Evolutionary conservation across 2,113 vertebrate genomes (phyloP).

Genomic region (Microtus montanus): DNA sequence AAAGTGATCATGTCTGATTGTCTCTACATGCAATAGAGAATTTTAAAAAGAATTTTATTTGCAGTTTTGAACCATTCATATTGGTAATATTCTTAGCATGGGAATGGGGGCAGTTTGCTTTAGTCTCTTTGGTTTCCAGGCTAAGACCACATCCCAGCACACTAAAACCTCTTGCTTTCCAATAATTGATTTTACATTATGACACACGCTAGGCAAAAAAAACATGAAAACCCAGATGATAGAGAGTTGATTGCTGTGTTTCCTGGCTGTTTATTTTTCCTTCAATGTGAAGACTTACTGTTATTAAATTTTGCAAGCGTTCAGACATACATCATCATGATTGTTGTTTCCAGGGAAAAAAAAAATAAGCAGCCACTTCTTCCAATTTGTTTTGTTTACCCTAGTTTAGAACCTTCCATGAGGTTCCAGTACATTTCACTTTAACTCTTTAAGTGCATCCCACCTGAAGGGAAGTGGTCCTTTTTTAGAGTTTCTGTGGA

Average conservation of each 20-base stretch:
- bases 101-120: background rate
- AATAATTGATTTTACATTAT: background rate
- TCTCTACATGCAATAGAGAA: background rate
- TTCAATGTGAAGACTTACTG: slow-evolving; percentile 24
- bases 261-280: slow-evolving; percentile 31
- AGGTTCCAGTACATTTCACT: background rate
- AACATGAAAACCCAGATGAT: background rate
- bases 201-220: background rate
- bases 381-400: slow-evolving; percentile 12
- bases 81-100: background rate
- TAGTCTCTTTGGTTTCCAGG: slow-evolving; percentile 25
- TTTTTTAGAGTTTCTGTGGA: background rate
- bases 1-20: background rate
- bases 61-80: background rate
- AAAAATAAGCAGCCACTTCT: background rate
- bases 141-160: background rate
- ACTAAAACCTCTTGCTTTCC: background rate
- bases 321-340: background rate
- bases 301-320: slow-evolving; percentile 25
- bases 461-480: slow-evolving; percentile 11
- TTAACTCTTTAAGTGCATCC: background rate
- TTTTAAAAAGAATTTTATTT: background rate
- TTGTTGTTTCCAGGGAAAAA: background rate
- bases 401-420: background rate
- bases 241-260: background rate